Evolutionary conservation across 2,113 vertebrate species (phyloP).

Genomic region (Pseudorectes ferrugineus): DNA sequence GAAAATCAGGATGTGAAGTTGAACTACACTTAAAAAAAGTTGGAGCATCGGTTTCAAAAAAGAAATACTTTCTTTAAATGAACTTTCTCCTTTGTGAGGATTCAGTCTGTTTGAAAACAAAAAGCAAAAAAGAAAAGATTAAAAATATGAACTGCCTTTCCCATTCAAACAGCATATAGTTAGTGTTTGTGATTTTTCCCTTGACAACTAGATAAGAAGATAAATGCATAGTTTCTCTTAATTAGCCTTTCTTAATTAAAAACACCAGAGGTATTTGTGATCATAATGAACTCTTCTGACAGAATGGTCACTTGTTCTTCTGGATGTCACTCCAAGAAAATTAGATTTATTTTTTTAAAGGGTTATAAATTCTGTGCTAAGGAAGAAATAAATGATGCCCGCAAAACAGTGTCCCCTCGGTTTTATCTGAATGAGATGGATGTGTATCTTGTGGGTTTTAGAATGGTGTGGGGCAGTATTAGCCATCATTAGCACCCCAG

Average conservation of each 20-base stretch:
- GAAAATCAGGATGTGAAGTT: neutral
- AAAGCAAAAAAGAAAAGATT: neutral
- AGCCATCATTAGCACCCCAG: conserved; percentile 93
- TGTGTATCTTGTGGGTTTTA: conserved; percentile 76
- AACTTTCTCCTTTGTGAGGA: neutral
- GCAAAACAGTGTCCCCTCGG: conserved; percentile 59
- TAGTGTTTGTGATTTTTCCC: conserved; percentile 60
- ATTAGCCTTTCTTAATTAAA: conserved; percentile 98
- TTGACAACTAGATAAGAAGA: conserved; percentile 79
- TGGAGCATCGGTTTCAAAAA: neutral
- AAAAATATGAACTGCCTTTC: neutral
- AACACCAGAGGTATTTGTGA: conserved; percentile 86
- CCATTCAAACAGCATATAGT: conserved; percentile 57
- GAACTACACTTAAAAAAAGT: neutral
- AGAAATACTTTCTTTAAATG: neutral
- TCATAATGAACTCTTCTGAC: conserved; percentile 93
- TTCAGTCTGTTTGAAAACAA: neutral
- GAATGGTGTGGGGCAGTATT: conserved; percentile 85
- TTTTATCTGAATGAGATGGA: conserved; percentile 79
- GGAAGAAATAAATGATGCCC: conserved; percentile 72
- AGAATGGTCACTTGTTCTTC: conserved; percentile 83
- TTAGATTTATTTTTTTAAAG: conserved; percentile 73
- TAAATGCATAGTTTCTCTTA: conserved; percentile 85
- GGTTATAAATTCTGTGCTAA: conserved; percentile 65
- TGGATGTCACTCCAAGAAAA: conserved; percentile 82